Percentiles rank a stretch among this genome's conserved stretches.
These are phyloP conservation scores for Pedicia rivosa DNA, from an alignment of 2,888 invertebrate species.

Conservation along the genomic window DNA sequence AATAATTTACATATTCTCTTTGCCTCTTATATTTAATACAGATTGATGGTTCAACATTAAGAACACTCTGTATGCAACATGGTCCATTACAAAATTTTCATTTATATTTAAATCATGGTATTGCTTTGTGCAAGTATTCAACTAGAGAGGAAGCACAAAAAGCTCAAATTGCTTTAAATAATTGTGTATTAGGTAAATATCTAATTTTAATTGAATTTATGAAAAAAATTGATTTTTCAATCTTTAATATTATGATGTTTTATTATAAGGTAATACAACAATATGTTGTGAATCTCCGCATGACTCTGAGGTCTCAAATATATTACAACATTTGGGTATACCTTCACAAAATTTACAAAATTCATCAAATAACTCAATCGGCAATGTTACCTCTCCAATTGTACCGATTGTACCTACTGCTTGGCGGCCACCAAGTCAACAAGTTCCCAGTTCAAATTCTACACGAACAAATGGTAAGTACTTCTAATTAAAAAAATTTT, in stretches of 20 bases:
- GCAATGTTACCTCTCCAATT: conserved; percentile 2
- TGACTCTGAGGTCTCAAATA: conserved; percentile 74
- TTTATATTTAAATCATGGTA: conserved; percentile 81
- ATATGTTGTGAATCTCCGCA: conserved; percentile 89
- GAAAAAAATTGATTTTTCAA: too few species aligned
- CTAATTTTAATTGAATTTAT: not conserved
- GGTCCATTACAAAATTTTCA: conserved; percentile 90
- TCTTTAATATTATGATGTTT: too few species aligned
- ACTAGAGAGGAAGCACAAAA: conserved; percentile 88
- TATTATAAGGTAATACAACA: conserved; percentile 75
- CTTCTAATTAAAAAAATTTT: too few species aligned
- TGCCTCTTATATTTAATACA: conserved; percentile 24
- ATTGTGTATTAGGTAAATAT: conserved; percentile 56
- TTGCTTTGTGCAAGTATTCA: conserved; percentile 87
- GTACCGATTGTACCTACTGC: conserved; percentile 9
- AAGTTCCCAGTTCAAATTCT: conserved; percentile 16
- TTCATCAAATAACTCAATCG: conserved; percentile 3
- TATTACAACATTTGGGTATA: conserved; percentile 66
- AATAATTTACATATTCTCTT: not conserved
- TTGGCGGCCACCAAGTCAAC: conserved; percentile 24
- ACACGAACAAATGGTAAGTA: conserved; percentile 23
- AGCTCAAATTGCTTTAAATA: conserved; percentile 92
- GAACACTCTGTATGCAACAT: conserved; percentile 91
- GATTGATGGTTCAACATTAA: conserved; percentile 91
- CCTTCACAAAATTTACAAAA: conserved; percentile 15